Percentiles rank a stretch among this genome's conserved stretches.
These are phyloP conservation scores for Prunella strophiata DNA, from an alignment of 2,797 vertebrate species.

Conservation along the genomic window DNA sequence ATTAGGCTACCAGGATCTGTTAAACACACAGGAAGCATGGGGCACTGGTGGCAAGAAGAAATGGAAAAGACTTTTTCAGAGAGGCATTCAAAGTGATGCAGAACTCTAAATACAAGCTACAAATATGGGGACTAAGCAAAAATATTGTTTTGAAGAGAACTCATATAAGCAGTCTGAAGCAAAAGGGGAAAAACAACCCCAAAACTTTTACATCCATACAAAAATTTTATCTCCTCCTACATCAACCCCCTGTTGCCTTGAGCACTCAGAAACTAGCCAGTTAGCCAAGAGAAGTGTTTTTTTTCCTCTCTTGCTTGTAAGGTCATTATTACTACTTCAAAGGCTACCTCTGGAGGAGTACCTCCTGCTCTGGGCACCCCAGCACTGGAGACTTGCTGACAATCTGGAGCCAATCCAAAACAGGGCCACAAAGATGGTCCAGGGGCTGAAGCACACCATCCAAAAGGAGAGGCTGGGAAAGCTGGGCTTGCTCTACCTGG, in stretches of 20 bases:
- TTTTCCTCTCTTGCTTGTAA: neutral
- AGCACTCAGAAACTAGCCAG: neutral
- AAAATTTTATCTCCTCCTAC: neutral
- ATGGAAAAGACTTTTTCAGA: neutral
- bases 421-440: neutral
- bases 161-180: neutral
- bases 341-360: neutral
- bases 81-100: neutral
- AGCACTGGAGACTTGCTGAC: too few relatives aligned
- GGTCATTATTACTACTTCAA: neutral
- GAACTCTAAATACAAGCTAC: neutral
- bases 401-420: accelerated
- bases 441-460: neutral
- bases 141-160: neutral
- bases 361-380: neutral
- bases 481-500: neutral
- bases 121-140: neutral
- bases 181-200: neutral
- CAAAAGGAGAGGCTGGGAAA: neutral
- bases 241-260: neutral
- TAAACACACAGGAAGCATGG: neutral
- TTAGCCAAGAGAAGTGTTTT: too few relatives aligned
- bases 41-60: neutral
- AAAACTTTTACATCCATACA: neutral
- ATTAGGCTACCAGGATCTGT: neutral